phyloP scores from a whole-genome alignment of 2,888 invertebrate species.

The Tiphia femorata region DNA sequence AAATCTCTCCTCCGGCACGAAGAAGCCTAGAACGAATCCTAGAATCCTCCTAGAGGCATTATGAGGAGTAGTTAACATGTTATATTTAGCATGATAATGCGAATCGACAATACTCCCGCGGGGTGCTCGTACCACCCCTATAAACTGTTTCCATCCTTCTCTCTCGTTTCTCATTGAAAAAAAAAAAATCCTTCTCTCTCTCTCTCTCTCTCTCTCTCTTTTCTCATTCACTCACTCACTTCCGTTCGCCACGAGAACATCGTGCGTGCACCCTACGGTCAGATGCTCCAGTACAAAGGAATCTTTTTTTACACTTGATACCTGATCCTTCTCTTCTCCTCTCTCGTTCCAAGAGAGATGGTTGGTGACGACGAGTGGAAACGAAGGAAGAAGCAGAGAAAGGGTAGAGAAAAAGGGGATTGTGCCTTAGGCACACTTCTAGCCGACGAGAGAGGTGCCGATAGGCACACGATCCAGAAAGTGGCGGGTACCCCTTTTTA shows the following conservation, averaged over 20 bases:
- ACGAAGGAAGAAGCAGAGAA: slow-evolving; percentile 14
- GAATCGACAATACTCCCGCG: slow-evolving; percentile 65
- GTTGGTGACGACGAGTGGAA: not conserved
- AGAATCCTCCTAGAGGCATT: slow-evolving; percentile 49
- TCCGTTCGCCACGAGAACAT: not conserved
- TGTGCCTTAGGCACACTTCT: slow-evolving; percentile 15
- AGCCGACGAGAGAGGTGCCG: not conserved
- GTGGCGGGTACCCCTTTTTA: slow-evolving; percentile 11
- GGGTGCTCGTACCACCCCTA: slow-evolving; percentile 66
- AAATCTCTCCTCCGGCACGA: too few relatives aligned
- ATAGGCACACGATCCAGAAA: not conserved
- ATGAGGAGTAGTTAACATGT: slow-evolving; percentile 80
- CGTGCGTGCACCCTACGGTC: slow-evolving; percentile 64
- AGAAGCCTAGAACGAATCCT: too few relatives aligned
- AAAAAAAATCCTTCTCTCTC: slow-evolving; percentile 31
- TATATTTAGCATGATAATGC: slow-evolving; percentile 70
- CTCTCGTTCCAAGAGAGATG: slow-evolving; percentile 19
- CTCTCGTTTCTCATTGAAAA: too few relatives aligned
- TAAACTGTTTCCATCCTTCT: slow-evolving; percentile 67
- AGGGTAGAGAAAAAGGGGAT: slow-evolving; percentile 41
- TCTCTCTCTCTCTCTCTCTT: slow-evolving; percentile 23
- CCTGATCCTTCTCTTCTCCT: slow-evolving; percentile 60
- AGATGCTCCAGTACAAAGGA: slow-evolving; percentile 68
- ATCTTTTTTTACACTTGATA: slow-evolving; percentile 61
- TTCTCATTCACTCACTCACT: slow-evolving; percentile 3